Percentiles rank a stretch among this genome's conserved stretches.
Evolutionary conservation across 2,113 vertebrate genomes (phyloP).

Genomic region (Thoracochromis brauschi): DNA sequence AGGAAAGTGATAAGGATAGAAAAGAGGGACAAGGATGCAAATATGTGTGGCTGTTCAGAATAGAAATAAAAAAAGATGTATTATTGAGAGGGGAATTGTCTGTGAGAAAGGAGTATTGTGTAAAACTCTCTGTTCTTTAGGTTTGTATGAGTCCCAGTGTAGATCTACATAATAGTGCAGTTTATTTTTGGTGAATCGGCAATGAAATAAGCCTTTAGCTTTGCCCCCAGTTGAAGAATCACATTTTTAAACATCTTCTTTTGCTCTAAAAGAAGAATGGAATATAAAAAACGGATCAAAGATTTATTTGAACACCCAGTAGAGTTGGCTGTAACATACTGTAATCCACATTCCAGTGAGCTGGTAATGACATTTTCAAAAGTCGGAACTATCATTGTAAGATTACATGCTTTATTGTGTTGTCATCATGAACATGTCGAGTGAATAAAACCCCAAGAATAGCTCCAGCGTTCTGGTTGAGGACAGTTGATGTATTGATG

Average conservation of each 20-base stretch:
- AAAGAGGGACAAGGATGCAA: not conserved
- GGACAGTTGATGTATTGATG: not conserved
- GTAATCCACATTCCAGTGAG: not conserved
- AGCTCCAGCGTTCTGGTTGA: not conserved
- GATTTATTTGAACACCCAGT: not conserved
- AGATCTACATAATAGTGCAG: not conserved
- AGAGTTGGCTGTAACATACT: not conserved
- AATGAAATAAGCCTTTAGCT: not conserved
- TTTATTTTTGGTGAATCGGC: conserved; percentile 6
- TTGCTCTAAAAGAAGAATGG: not conserved
- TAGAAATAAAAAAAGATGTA: not conserved
- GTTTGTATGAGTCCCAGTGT: not conserved
- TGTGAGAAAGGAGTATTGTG: not conserved
- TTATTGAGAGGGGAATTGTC: conserved; percentile 4
- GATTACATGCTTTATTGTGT: not conserved
- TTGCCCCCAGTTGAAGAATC: not conserved
- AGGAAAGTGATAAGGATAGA: not conserved
- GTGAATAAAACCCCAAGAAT: not conserved
- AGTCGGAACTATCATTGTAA: not conserved
- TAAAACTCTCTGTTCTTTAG: not conserved
- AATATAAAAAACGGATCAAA: not conserved
- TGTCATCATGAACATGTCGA: not conserved
- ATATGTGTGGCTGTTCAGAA: not conserved
- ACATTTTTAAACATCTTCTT: not conserved
- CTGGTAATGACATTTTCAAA: not conserved